These are phyloP conservation scores for Spondyliosoma cantharus DNA, from an alignment of 2,797 vertebrate species.

Conservation along the genomic window DNA sequence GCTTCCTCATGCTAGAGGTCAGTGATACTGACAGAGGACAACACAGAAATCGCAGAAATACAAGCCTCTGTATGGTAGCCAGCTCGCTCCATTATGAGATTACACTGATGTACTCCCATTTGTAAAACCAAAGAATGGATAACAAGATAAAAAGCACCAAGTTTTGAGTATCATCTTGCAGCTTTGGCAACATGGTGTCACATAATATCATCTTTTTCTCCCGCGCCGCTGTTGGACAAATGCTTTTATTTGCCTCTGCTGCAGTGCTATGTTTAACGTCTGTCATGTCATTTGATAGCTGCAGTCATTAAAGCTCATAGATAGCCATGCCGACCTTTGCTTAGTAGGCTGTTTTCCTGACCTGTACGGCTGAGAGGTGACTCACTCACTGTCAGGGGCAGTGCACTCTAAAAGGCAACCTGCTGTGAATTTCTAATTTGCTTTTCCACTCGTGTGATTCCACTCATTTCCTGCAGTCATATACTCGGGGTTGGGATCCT, in stretches of 20 bases:
- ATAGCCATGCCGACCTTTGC: constrained; percentile 70
- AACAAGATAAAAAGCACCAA: constrained; percentile 54
- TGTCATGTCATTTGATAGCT: constrained; percentile 71
- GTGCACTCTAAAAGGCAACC: constrained; percentile 71
- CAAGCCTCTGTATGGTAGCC: constrained; percentile 57
- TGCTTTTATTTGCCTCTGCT: constrained; percentile 56
- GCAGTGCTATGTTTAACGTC: constrained; percentile 69
- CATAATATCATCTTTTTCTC: constrained; percentile 44
- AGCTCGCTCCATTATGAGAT: constrained; percentile 67
- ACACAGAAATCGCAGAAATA: constrained; percentile 73
- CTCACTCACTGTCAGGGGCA: constrained; percentile 65
- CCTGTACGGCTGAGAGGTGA: constrained; percentile 74
- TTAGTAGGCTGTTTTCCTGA: constrained; percentile 76
- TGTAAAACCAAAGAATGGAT: constrained; percentile 56
- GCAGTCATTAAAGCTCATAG: constrained; percentile 70
- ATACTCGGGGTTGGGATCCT: constrained; percentile 53
- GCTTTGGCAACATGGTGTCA: constrained; percentile 45
- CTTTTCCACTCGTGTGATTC: constrained; percentile 69
- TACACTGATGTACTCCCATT: constrained; percentile 62
- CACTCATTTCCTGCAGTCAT: constrained; percentile 55
- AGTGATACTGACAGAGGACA: constrained; percentile 74
- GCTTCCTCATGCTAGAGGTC: constrained; percentile 71
- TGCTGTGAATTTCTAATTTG: constrained; percentile 79
- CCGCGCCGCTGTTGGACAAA: constrained; percentile 31
- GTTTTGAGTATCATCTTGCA: constrained; percentile 54